phyloP scores from a whole-genome alignment of 2,113 vertebrate species.

The Mobula hypostoma region DNA sequence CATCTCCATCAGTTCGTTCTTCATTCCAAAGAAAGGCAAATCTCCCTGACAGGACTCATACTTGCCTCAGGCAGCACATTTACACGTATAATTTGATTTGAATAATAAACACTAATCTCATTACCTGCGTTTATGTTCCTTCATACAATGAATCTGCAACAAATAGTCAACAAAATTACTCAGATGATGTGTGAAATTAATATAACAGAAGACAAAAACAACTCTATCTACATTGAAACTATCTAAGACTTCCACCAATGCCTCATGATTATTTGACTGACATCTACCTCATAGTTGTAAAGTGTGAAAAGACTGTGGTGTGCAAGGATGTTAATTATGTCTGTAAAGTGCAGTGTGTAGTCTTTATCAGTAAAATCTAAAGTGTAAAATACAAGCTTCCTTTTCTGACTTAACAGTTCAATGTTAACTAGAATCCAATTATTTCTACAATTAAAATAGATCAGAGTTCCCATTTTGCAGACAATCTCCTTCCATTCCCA shows the following conservation, averaged over 20 bases:
- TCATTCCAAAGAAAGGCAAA: background rate
- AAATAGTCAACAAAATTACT: background rate
- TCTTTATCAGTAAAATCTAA: background rate
- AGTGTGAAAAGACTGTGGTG: background rate
- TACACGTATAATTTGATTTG: constrained; percentile 8
- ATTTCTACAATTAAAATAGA: background rate
- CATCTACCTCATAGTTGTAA: background rate
- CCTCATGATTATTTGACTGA: background rate
- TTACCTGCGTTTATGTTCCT: background rate
- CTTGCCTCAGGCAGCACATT: constrained; percentile 11
- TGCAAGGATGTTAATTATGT: background rate
- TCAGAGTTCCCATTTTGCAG: background rate
- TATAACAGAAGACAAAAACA: background rate
- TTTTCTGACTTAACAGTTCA: background rate
- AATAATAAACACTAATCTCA: background rate
- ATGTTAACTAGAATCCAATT: background rate
- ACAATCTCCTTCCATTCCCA: background rate
- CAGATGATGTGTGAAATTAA: background rate
- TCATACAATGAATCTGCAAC: background rate
- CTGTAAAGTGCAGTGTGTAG: too few relatives aligned
- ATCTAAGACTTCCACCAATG: background rate
- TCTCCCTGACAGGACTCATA: background rate
- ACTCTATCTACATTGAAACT: background rate
- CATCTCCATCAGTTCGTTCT: background rate
- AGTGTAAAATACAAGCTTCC: background rate